Base-by-base conservation (phyloP, 1,140 invertebrate genomes). In the Hypothenemus hampei region DNA sequence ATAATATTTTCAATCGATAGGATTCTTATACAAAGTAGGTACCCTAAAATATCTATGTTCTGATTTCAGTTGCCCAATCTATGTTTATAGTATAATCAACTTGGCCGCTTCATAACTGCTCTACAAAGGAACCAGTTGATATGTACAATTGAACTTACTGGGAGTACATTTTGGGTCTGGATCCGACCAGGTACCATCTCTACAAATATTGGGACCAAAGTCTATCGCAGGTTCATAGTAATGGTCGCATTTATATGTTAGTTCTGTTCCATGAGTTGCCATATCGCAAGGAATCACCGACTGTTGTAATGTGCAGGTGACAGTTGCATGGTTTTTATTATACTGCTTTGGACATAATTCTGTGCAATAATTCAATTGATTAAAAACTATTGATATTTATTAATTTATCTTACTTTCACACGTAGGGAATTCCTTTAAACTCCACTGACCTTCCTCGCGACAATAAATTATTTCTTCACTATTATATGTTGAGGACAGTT, bases 341-440 rank as follows among this genome's bases (percentile, higher is more conserved):
- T 40, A 48, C 0, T 36, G 20, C 2, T 55, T 20, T 3, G 41
- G 46, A 18, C 60, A 62, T 16, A 55, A 20, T 46, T 33, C 59
- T 61, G 33, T 0, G 54, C 57, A 11, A 13, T 11, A 43, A 18
- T 21, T 20, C 16, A 10, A 20, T 20, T 6, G 16, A 3, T 11
- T 11, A 8, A 39, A 19, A 43, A 43, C 3, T 21, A 43, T 20
- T 22, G 8, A 29, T 37, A n/a, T 37, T 20, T 15, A 24, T n/a
- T n/a, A n/a, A n/a, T n/a, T n/a, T n/a, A 45, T 50, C 53, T 49
- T 58, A 63, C 58, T 57, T 41, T 44, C 13, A 40, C 58, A 63
- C 6, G 15, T 36, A 8, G 54, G 48, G 4, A 51, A 36, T n/a
- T 16, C 13, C 8, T 6, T 31, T 0, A 40, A 21, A 23, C 13